These are phyloP conservation scores for Aphidius gifuensis DNA, from an alignment of 1,140 invertebrate genomes.

Conservation along the genomic window DNA sequence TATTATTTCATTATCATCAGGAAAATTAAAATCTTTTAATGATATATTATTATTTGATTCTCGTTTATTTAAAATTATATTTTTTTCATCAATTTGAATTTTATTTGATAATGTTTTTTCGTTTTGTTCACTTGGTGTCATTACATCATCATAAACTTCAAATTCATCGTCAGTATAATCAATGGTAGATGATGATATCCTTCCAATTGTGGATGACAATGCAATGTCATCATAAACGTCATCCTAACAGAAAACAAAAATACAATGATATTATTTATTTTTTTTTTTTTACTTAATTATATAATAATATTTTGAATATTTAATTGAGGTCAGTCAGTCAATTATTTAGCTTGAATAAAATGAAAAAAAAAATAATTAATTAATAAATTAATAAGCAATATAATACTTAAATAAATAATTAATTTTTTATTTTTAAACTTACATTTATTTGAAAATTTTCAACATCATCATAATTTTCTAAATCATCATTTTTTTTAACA, in stretches of 20 bases:
- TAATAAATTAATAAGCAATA: too few relatives aligned
- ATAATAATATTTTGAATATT: not conserved
- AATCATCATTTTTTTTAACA: constrained; percentile 29
- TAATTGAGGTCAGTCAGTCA: too few relatives aligned
- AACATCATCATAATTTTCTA: constrained; percentile 44
- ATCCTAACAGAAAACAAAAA: constrained; percentile 14
- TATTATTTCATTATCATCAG: too few relatives aligned
- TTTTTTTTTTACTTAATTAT: too few relatives aligned
- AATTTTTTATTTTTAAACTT: not conserved
- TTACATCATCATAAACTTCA: constrained; percentile 45
- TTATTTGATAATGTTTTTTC: not conserved
- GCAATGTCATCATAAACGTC: constrained; percentile 26
- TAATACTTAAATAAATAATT: too few relatives aligned
- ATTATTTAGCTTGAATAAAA: too few relatives aligned
- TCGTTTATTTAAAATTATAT: not conserved
- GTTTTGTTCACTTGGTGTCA: constrained; percentile 17
- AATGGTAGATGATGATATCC: constrained; percentile 1
- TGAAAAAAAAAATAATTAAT: too few relatives aligned
- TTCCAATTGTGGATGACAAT: constrained; percentile 3
- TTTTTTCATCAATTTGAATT: not conserved
- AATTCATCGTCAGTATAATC: constrained; percentile 28
- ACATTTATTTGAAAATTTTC: constrained; percentile 12
- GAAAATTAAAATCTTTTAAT: not conserved
- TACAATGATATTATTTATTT: not conserved
- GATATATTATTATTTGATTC: not conserved